phyloP scores from a whole-genome alignment of 2,888 invertebrate species.

The Acrobasis consociella region DNA sequence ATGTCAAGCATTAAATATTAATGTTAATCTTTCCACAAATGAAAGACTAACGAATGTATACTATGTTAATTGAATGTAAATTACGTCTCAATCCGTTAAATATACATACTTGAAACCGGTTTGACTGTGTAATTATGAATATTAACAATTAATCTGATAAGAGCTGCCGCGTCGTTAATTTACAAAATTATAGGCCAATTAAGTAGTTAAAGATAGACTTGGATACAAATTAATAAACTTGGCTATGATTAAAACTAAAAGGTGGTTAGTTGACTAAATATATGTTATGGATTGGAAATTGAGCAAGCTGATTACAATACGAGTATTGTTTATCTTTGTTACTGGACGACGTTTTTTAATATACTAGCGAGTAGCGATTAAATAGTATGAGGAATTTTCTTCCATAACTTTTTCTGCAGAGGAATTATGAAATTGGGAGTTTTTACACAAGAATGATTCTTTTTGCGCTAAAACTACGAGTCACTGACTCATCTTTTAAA shows the following conservation, averaged over 20 bases:
- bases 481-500: no score
- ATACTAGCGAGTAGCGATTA: no score
- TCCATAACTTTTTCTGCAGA: no score
- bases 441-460: no score
- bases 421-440: no score
- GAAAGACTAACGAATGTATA: slow-evolving; percentile 17
- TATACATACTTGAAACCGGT: slow-evolving; percentile 31
- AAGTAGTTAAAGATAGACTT: slow-evolving; percentile 39
- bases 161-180: slow-evolving; percentile 38
- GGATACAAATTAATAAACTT: slow-evolving; percentile 30
- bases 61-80: slow-evolving; percentile 30
- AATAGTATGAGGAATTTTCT: no score
- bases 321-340: neutral
- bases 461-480: no score
- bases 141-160: slow-evolving; percentile 44
- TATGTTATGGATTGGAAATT: neutral
- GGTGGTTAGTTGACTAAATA: neutral
- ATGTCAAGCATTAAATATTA: no score
- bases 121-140: slow-evolving; percentile 38
- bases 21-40: slow-evolving; percentile 12
- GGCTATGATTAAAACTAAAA: slow-evolving; percentile 6
- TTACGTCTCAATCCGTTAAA: slow-evolving; percentile 27
- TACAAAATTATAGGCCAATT: slow-evolving; percentile 45
- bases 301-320: neutral
- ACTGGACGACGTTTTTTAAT: neutral